phyloP scores from a whole-genome alignment of 2,113 vertebrate species.

The Salvelinus alpinus region DNA sequence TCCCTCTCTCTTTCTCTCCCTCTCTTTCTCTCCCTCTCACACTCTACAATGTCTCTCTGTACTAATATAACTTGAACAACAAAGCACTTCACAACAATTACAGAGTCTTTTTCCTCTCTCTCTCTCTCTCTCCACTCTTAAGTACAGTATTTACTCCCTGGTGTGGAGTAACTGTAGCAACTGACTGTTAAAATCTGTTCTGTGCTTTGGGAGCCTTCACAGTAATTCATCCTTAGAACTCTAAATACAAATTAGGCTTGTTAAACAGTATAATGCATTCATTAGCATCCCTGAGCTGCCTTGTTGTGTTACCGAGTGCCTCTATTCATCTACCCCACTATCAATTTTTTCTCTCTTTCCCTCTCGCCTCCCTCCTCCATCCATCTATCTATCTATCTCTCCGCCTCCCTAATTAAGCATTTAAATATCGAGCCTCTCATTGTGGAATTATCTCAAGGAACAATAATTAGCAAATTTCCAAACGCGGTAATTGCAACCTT shows the following conservation, averaged over 20 bases:
- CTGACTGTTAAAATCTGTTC: conserved; percentile 49
- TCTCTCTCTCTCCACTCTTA: conserved; percentile 19
- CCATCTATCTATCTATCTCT: conserved; percentile 46
- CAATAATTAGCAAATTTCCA: conserved; percentile 57
- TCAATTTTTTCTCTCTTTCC: conserved; percentile 3
- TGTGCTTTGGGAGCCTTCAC: conserved; percentile 52
- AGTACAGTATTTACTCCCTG: conserved; percentile 44
- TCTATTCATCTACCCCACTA: conserved; percentile 29
- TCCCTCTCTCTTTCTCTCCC: too few species aligned
- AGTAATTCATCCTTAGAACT: conserved; percentile 59
- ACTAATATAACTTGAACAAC: conserved; percentile 43
- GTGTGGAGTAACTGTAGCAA: conserved; percentile 44
- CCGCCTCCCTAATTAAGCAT: conserved; percentile 56
- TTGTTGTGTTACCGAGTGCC: conserved; percentile 47
- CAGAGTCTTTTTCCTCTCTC: conserved; percentile 18
- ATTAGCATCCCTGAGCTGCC: conserved; percentile 46
- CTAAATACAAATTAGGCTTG: conserved; percentile 64
- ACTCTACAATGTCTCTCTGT: conserved; percentile 11
- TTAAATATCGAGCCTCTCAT: conserved; percentile 50
- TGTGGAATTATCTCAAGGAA: conserved; percentile 56
- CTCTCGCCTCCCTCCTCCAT: conserved; percentile 8
- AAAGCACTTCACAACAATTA: conserved; percentile 51
- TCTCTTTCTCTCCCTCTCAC: conserved; percentile 3
- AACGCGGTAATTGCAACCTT: conserved; percentile 63
- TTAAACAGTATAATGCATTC: conserved; percentile 60